Percentiles rank a stretch among this genome's conserved stretches.
Conservation (phyloP, 2,888 invertebrate species). For the Troides aeacus region DNA sequence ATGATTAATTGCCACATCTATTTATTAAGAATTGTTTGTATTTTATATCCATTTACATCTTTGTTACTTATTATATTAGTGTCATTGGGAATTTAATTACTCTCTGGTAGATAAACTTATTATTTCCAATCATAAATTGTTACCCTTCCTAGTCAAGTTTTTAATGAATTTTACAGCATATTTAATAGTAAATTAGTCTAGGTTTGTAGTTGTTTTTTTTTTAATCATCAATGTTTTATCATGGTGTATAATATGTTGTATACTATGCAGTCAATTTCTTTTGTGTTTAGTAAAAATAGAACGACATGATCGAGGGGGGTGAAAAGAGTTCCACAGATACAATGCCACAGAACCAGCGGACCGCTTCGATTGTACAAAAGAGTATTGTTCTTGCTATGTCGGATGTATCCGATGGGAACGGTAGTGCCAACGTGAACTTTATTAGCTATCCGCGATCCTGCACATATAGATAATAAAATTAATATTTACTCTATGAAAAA, state of each 20-base stretch:
- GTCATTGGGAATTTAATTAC: not conserved
- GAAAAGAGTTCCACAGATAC: conserved; percentile 47
- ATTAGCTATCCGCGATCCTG: conserved; percentile 36
- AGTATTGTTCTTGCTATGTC: conserved; percentile 72
- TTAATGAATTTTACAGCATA: not conserved
- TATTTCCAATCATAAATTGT: not conserved
- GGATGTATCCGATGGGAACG: conserved; percentile 67
- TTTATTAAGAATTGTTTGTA: not conserved
- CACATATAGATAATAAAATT: conserved; percentile 2
- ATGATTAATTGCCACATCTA: not conserved
- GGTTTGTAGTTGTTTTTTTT: not conserved
- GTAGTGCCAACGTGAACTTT: conserved; percentile 58
- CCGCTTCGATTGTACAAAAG: conserved; percentile 67
- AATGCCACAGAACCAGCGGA: conserved; percentile 56
- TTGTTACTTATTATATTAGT: not conserved
- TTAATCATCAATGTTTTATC: not conserved
- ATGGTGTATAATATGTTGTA: not conserved
- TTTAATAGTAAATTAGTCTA: not conserved
- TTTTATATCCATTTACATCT: not conserved
- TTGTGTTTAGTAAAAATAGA: conserved; percentile 62
- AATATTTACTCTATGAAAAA: conserved; percentile 3
- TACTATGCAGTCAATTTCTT: conserved; percentile 32
- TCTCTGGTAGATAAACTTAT: not conserved
- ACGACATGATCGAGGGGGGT: conserved; percentile 60
- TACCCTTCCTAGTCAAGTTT: not conserved